Conservation (phyloP, 2,888 invertebrate genomes). For the Conistra vaccinii region DNA sequence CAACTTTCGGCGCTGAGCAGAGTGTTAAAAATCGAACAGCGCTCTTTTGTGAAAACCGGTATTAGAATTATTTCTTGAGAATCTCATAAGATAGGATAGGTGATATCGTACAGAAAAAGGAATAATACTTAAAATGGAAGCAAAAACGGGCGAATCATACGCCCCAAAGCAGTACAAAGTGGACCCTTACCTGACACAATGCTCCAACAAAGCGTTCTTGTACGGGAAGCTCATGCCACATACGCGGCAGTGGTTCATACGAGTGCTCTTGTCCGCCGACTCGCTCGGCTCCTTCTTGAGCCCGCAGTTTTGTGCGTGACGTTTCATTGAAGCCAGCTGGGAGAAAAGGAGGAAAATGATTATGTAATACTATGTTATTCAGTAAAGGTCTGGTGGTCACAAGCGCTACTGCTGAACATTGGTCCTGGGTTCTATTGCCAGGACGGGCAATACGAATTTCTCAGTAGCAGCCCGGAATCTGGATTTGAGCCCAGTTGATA, state of each 20-base stretch:
- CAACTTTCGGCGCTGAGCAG: no score
- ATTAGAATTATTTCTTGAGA: background rate
- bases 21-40: background rate
- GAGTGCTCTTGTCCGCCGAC: slow-evolving; percentile 68
- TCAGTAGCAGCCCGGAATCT: no score
- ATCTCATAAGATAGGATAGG: background rate
- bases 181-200: slow-evolving; percentile 80
- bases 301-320: slow-evolving; percentile 79
- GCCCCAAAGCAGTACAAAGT: background rate
- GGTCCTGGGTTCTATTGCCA: background rate
- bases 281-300: slow-evolving; percentile 55
- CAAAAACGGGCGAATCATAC: background rate
- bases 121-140: background rate
- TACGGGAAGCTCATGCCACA: slow-evolving; percentile 83
- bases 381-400: background rate
- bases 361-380: background rate
- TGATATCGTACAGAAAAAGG: background rate
- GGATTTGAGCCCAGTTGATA: no score
- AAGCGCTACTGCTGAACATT: background rate
- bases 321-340: slow-evolving; percentile 83
- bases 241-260: slow-evolving; percentile 80
- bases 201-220: slow-evolving; percentile 82
- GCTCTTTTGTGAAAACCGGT: background rate
- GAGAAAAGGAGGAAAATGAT: background rate
- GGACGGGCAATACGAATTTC: no score